phyloP scores from a whole-genome alignment of 2,797 vertebrate genomes.

The Xerus rutilus region DNA sequence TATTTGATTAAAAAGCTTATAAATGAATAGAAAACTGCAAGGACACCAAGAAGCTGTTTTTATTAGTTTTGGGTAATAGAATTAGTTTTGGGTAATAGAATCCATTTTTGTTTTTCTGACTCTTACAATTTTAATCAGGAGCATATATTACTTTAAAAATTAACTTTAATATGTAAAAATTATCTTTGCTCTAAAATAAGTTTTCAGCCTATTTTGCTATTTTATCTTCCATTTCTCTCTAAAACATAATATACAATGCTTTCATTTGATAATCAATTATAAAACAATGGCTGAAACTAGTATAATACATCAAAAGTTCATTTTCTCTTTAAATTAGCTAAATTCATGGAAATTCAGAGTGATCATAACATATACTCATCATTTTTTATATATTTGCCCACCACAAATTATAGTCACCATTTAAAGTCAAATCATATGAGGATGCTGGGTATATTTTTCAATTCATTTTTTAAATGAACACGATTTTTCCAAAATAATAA shows the following conservation, averaged over 20 bases:
- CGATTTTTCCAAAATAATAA: neutral
- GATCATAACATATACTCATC: neutral
- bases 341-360: neutral
- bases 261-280: constrained; percentile 16
- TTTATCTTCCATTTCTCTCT: neutral
- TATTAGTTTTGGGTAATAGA: neutral
- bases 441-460: neutral
- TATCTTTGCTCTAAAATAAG: neutral
- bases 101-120: constrained; percentile 10
- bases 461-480: constrained; percentile 5
- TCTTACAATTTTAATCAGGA: constrained; percentile 15
- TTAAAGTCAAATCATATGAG: constrained; percentile 45
- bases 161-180: constrained; percentile 48
- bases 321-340: constrained; percentile 15
- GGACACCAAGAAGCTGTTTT: neutral
- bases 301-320: neutral
- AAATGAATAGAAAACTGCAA: constrained; percentile 21
- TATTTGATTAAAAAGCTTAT: neutral
- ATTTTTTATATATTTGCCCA: constrained; percentile 13
- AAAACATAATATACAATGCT: neutral
- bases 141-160: constrained; percentile 15
- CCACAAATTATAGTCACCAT: neutral
- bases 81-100: neutral
- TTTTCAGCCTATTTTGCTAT: neutral
- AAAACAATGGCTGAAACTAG: constrained; percentile 38